A percentile compares a stretch with the other conserved stretches of the same genome.
Evolutionary conservation across 2,888 invertebrate species (phyloP).

Genomic region (Opisthograptis luteolata): DNA sequence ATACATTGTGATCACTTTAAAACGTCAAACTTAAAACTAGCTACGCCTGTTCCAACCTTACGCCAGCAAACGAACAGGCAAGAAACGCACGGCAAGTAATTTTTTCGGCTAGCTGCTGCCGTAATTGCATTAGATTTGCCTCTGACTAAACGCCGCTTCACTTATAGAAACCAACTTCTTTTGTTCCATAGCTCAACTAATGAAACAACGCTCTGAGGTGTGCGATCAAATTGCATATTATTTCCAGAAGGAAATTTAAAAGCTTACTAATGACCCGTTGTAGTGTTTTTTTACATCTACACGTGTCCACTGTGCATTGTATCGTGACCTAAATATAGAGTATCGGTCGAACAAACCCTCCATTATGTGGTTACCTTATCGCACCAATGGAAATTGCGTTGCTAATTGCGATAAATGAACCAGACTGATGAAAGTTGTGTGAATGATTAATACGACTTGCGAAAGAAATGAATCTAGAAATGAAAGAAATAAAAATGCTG

Average conservation of each 20-base stretch:
- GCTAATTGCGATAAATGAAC: not conserved
- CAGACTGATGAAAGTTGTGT: too few relatives aligned
- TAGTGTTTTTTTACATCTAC: slow-evolving; percentile 1
- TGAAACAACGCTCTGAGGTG: not conserved
- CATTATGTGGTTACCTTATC: slow-evolving; percentile 8
- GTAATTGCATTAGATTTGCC: too few relatives aligned
- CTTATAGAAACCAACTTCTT: not conserved
- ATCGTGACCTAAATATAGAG: slow-evolving; percentile 2
- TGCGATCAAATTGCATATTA: not conserved
- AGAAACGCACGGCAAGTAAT: too few relatives aligned
- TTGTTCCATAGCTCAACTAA: slow-evolving; percentile 2
- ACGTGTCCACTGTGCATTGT: slow-evolving; percentile 8
- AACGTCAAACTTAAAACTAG: too few relatives aligned
- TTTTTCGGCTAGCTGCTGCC: too few relatives aligned
- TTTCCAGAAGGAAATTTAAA: slow-evolving; percentile 13
- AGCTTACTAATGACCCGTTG: slow-evolving; percentile 21
- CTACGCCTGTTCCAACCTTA: too few relatives aligned
- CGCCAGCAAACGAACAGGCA: too few relatives aligned
- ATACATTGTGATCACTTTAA: too few relatives aligned
- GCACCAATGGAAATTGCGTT: slow-evolving; percentile 4
- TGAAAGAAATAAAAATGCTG: too few relatives aligned
- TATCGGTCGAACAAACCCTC: slow-evolving; percentile 7
- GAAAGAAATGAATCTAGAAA: too few relatives aligned
- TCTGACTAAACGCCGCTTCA: too few relatives aligned
- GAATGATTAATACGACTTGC: too few relatives aligned